Conservation (phyloP, 2,113 vertebrate species). For the Cairina moschata region DNA sequence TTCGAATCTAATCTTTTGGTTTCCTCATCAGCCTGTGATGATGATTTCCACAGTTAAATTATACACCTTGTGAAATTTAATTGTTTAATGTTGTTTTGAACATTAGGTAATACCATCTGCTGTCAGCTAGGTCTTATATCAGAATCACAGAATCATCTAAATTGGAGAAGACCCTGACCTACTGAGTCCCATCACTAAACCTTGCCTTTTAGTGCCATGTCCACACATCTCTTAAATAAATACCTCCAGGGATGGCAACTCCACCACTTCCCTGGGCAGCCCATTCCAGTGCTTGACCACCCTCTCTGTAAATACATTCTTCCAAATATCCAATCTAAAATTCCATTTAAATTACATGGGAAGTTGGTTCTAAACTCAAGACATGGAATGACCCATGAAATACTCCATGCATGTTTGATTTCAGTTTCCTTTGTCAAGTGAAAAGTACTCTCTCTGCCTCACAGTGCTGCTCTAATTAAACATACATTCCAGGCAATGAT, state of each 20-base stretch:
- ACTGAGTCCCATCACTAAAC: too few relatives aligned
- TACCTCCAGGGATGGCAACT: too few relatives aligned
- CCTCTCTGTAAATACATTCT: too few relatives aligned
- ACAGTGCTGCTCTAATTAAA: background rate
- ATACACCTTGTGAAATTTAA: background rate
- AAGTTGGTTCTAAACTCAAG: background rate
- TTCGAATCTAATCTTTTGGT: background rate
- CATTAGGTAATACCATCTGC: background rate
- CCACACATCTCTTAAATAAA: too few relatives aligned
- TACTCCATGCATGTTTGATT: background rate
- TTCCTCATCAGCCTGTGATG: background rate
- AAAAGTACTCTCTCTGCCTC: background rate
- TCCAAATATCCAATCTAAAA: too few relatives aligned
- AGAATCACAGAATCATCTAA: too few relatives aligned
- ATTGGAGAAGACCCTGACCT: too few relatives aligned
- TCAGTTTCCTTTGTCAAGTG: background rate
- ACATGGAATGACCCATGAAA: background rate
- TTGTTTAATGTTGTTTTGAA: background rate
- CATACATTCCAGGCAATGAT: background rate
- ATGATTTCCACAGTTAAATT: background rate
- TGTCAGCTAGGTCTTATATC: background rate
- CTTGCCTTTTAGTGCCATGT: too few relatives aligned
- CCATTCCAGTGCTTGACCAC: too few relatives aligned
- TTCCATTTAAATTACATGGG: background rate
- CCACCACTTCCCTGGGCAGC: too few relatives aligned